Base-by-base conservation (phyloP, 2,888 invertebrate species). In the Papilio elwesi region DNA sequence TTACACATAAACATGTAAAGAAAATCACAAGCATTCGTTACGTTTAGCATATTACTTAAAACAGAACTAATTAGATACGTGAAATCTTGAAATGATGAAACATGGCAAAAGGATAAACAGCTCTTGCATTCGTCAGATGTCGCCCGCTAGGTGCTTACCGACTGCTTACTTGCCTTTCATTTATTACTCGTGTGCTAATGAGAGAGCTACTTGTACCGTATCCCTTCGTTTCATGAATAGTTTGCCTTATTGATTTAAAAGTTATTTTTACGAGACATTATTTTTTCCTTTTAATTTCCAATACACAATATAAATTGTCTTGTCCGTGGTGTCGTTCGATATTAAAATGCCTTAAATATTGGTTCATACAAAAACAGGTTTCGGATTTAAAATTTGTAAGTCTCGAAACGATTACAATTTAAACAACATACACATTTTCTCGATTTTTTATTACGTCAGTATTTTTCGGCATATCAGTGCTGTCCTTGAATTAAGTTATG, bases 381-480 rank as follows among this genome's bases (percentile, higher is more conserved):
- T 52, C 52, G 52, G 9, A 62, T 62, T 38, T 43, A 38, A 38
- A 66, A 53, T 52, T 43, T 53, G 13, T 38, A 66, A 38, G 2
- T 36, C 43, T 65, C 55, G 57, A n/a, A 57, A 3, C 47, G 12
- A 47, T 49, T 70, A 63, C 47, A 15, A 36, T 55, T 15, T 67
- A 67, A 67, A 26, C 26, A 26, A 26, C 26, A 26, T 62, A 15
- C 10, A 71, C 43, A 36, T 68, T 36, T 68, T 68, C 48, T 53
- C 10, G 47, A 8, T 53, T 64, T 38, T 67, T 68, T 68, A 72
- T 72, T 73, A 51, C 52, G 69, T 72, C 59, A 53, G 15, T 47
- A 55, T 55, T 49, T 68, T 64, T 15, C 11, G n/a, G 49, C 66
- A 65, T 64, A 38, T 57, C 53, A 62, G 12, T 53, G 51, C 16